Evolutionary conservation across 1,140 invertebrate genomes (phyloP).

Genomic region (Atta cephalotes): DNA sequence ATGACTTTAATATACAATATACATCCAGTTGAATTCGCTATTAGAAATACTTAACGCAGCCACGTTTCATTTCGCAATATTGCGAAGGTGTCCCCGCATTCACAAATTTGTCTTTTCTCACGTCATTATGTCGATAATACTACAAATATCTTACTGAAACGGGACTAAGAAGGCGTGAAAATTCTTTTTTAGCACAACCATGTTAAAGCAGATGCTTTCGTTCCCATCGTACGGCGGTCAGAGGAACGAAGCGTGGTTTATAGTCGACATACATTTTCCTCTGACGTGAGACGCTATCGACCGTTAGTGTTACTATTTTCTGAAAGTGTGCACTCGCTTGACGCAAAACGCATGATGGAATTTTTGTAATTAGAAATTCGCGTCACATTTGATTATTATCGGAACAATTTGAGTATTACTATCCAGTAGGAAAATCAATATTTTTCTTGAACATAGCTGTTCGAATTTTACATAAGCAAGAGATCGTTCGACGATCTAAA

Average conservation of each 20-base stretch:
- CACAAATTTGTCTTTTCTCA: not conserved
- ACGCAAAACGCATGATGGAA: not conserved
- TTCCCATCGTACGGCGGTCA: constrained; percentile 28
- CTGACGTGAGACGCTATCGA: constrained; percentile 52
- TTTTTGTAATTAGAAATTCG: constrained; percentile 15
- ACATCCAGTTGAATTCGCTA: no score
- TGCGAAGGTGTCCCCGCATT: not conserved
- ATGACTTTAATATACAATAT: no score
- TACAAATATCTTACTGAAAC: not conserved
- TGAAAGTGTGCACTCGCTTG: constrained; percentile 5
- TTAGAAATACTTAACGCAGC: not conserved
- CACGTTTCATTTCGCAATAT: not conserved
- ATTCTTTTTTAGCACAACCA: constrained; percentile 1
- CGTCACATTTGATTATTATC: not conserved
- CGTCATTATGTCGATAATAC: constrained; percentile 5
- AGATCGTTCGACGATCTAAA: not conserved
- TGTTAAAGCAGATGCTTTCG: constrained; percentile 40
- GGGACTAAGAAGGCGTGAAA: constrained; percentile 12
- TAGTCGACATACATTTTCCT: constrained; percentile 61
- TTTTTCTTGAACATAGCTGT: not conserved
- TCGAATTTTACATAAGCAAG: not conserved
- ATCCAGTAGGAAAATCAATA: not conserved
- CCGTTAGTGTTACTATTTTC: constrained; percentile 49
- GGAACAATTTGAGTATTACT: not conserved
- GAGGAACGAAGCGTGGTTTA: constrained; percentile 36